Evolutionary conservation across 1,140 invertebrate genomes (phyloP).

Genomic region (Oncopeltus fasciatus): DNA sequence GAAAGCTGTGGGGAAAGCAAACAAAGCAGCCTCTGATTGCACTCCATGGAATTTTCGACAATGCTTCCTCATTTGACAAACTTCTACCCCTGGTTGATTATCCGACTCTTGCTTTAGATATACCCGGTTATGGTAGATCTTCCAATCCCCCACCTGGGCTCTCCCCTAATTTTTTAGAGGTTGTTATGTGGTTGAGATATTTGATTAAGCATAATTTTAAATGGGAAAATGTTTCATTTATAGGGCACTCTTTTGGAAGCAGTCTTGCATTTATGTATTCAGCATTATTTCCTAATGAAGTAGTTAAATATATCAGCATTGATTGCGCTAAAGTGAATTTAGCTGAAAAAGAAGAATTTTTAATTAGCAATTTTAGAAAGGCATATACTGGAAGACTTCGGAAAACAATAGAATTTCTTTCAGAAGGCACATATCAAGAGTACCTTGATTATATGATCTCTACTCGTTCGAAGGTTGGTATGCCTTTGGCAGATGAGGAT

Average conservation of each 20-base stretch:
- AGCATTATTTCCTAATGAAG: conserved; percentile 54
- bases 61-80: conserved; percentile 67
- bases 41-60: conserved; percentile 82
- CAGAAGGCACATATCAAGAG: neutral
- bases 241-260: conserved; percentile 70
- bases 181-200: conserved; percentile 10
- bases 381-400: neutral
- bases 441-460: neutral
- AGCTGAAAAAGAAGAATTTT: neutral
- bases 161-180: conserved; percentile 42
- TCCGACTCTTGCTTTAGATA: conserved; percentile 48
- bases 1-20: conserved; percentile 61
- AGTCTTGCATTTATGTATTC: conserved; percentile 64
- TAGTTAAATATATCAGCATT: conserved; percentile 52
- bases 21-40: conserved; percentile 55
- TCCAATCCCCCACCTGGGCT: conserved; percentile 55
- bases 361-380: neutral
- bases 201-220: conserved; percentile 55
- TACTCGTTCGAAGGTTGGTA: neutral
- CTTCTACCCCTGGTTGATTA: conserved; percentile 53
- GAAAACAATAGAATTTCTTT: neutral
- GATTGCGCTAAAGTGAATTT: conserved; percentile 35
- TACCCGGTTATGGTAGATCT: conserved; percentile 70
- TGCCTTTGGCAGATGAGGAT: conserved; percentile 29
- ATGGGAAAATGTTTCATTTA: conserved; percentile 57